Conservation (phyloP, 1,140 invertebrate species). For the Elymnias hypermnestra region DNA sequence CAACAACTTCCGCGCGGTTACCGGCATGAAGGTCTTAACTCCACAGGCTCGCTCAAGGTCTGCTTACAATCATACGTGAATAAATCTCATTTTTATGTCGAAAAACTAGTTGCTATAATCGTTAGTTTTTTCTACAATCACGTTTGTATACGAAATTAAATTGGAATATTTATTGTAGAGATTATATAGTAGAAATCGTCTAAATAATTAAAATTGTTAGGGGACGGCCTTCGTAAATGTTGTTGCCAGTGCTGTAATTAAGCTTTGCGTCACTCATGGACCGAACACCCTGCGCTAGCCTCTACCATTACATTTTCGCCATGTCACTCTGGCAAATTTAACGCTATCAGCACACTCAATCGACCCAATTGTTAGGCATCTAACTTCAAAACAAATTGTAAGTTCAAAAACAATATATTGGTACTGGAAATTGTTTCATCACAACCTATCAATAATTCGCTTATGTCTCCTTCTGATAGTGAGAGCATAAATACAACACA, state of each 20-base stretch:
- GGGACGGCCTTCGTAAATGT: conserved; percentile 52
- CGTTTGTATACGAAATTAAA: conserved; percentile 41
- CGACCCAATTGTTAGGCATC: conserved; percentile 1
- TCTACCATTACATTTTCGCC: conserved; percentile 57
- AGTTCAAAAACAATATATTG: conserved; percentile 3
- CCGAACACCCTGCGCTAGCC: conserved; percentile 62
- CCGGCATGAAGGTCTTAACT: conserved; percentile 69
- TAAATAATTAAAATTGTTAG: conserved; percentile 65
- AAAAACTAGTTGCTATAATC: conserved; percentile 56
- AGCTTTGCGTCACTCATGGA: conserved; percentile 68
- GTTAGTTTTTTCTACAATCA: conserved; percentile 40
- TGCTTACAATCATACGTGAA: conserved; percentile 70
- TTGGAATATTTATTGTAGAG: conserved; percentile 43
- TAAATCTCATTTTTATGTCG: conserved; percentile 61
- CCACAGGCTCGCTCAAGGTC: conserved; percentile 65
- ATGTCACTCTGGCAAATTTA: conserved; percentile 46
- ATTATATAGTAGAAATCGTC: conserved; percentile 51
- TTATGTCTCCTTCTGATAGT: no score
- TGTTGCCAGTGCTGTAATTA: conserved; percentile 67
- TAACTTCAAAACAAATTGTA: conserved; percentile 2
- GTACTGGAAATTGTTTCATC: neutral
- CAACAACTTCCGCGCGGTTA: conserved; percentile 73
- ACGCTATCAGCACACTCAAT: conserved; percentile 14
- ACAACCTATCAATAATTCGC: no score
- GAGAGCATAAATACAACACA: no score